Base-by-base conservation (phyloP, 2,888 invertebrate genomes). In the Miltochrista miniata region DNA sequence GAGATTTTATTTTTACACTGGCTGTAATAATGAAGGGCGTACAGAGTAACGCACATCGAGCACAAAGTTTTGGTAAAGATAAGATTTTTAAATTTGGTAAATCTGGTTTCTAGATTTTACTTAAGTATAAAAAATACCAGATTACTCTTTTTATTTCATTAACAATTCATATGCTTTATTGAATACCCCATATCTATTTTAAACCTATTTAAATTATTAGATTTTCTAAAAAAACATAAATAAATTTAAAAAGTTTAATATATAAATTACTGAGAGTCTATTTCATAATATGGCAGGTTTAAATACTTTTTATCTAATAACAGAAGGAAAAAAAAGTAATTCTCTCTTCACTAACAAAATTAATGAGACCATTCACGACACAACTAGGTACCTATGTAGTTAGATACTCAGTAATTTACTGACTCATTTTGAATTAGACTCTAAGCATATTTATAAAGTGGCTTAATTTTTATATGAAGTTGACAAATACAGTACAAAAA, bases 1-100 rank as follows among this genome's bases (percentile, higher is more conserved):
- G 57, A 83, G 58, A 79, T 79, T 81, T 83, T 85, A 84, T 85
- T 87, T 87, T 85, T 85, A 83, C 85, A 83, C 81, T 76, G 72
- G 80, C 76, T 75, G 70, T 77, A 78, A 75, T 79, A 75, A 61
- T 72, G 76, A 71, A 70, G 69, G 66, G 73, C 68, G 68, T 68
- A 70, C 57, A 56, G 54, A 56, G 29, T 64, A 72, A 74, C 82
- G 83, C 83, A 83, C 82, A 82, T 70, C 51, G 54, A 75, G 84
- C 84, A 84, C 85, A 83, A 83, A 72, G 36, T 47, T 46, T 61
- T 55, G 61, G 54, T 38, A 43, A 48, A 41, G 45, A 51, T 30
- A 46, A 35, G n/a, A 49, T 49, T 57, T 56, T 45, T 47, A 48
- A 42, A 13, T 58, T 61, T 42, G 35, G 24, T 51, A 29, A 51